phyloP scores from a whole-genome alignment of 2,113 vertebrate genomes.

The Anhinga rufa region DNA sequence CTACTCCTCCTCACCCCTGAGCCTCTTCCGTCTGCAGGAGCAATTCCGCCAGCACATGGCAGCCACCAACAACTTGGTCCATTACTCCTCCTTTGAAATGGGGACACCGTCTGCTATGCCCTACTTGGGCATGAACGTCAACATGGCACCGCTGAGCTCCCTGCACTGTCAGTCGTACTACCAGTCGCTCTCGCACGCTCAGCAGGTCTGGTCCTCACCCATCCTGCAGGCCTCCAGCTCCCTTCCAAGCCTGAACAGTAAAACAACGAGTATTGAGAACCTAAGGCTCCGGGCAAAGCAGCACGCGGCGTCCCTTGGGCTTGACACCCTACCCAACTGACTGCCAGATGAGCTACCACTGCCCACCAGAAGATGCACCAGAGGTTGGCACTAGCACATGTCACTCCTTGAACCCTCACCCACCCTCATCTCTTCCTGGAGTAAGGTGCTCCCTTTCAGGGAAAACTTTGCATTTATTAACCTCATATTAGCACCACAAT shows the following conservation, averaged over 20 bases:
- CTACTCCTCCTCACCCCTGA: conserved; percentile 95
- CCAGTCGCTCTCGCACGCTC: conserved; percentile 92
- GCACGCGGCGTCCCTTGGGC: conserved; percentile 91
- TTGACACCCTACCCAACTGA: conserved; percentile 96
- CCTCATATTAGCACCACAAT: not conserved
- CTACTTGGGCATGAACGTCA: conserved; percentile 94
- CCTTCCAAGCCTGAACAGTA: conserved; percentile 92
- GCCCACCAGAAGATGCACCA: not conserved
- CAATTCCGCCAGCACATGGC: conserved; percentile 99
- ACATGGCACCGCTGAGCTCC: conserved; percentile 89
- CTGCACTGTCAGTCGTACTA: conserved; percentile 98
- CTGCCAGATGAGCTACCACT: not conserved
- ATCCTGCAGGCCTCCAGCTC: conserved; percentile 84
- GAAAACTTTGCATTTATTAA: not conserved
- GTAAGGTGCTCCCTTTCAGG: conserved; percentile 16
- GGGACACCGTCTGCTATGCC: conserved; percentile 85
- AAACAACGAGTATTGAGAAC: conserved; percentile 98
- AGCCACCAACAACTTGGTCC: conserved; percentile 96
- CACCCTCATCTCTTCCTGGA: not conserved
- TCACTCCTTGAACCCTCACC: not conserved
- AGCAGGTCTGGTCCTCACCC: conserved; percentile 94
- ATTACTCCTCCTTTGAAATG: conserved; percentile 97
- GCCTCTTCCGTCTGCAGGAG: conserved; percentile 98
- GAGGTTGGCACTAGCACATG: not conserved
- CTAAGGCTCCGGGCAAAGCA: conserved; percentile 96